A percentile compares a stretch with the other conserved stretches of the same genome.
These are phyloP conservation scores for Rhabditoides inermis DNA, from an alignment of 2,888 invertebrate species.

Conservation along the genomic window DNA sequence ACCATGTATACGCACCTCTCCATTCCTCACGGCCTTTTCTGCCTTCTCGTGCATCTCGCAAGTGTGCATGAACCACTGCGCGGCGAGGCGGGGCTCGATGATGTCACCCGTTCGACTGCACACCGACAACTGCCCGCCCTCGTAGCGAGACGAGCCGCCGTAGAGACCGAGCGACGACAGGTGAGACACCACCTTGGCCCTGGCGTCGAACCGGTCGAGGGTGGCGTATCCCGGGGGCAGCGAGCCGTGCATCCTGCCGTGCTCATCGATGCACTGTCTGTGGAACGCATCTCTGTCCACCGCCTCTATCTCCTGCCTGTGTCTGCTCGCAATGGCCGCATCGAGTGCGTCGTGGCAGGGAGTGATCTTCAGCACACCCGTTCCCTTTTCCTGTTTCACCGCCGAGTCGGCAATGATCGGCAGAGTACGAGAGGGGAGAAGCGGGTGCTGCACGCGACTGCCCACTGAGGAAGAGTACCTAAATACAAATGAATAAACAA, in stretches of 20 bases:
- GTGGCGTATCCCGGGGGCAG: constrained; percentile 19
- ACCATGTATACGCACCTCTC: constrained; percentile 26
- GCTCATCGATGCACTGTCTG: constrained; percentile 18
- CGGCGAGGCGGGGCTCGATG: constrained; percentile 75
- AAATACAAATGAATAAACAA: background rate
- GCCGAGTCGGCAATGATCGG: constrained; percentile 75
- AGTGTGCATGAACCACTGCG: constrained; percentile 73
- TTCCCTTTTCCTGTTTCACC: constrained; percentile 33
- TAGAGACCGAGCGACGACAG: constrained; percentile 1
- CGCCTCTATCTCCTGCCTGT: constrained; percentile 59
- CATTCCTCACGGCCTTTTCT: constrained; percentile 14
- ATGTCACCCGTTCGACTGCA: constrained; percentile 80
- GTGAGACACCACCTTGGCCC: constrained; percentile 15
- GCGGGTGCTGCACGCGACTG: constrained; percentile 63
- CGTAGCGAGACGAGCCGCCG: constrained; percentile 6
- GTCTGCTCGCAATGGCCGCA: constrained; percentile 68
- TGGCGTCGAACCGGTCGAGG: constrained; percentile 36
- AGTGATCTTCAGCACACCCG: constrained; percentile 72
- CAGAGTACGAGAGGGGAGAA: constrained; percentile 59
- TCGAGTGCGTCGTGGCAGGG: constrained; percentile 82
- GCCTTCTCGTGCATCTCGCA: constrained; percentile 25
- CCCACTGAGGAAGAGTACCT: constrained; percentile 62
- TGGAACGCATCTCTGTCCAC: constrained; percentile 62
- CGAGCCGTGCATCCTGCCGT: constrained; percentile 26
- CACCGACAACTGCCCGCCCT: constrained; percentile 53